Conservation (phyloP, 2,888 invertebrate species). For the Alitta virens region DNA sequence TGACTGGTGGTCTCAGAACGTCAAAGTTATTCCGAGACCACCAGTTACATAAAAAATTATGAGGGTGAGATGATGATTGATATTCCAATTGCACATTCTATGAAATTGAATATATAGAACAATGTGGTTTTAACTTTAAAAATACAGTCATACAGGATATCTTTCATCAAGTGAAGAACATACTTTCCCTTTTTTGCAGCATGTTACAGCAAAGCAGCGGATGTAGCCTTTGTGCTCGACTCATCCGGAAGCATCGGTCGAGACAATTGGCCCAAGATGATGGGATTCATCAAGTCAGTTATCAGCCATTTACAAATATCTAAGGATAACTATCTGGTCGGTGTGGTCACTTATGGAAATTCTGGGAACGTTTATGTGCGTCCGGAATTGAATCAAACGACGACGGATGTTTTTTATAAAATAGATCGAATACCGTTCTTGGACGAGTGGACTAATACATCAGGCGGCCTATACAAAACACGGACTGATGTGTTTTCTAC, state of each 20-base stretch:
- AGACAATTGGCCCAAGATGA: slow-evolving; percentile 6
- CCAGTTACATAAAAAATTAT: too few species aligned
- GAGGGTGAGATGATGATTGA: too few species aligned
- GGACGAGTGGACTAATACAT: slow-evolving; percentile 2
- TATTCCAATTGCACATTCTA: too few species aligned
- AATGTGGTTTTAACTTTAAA: too few species aligned
- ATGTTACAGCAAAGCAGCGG: not conserved
- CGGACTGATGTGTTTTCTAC: not conserved
- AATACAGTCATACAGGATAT: too few species aligned
- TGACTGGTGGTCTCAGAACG: too few species aligned
- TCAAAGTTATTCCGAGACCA: too few species aligned
- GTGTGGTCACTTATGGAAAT: slow-evolving; percentile 8
- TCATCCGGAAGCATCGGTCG: slow-evolving; percentile 5
- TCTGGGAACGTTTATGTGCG: not conserved
- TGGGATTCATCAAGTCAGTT: slow-evolving; percentile 6
- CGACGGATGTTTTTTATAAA: not conserved
- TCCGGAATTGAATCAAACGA: not conserved
- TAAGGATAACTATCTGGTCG: not conserved
- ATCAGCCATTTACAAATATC: not conserved
- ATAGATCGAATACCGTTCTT: not conserved
- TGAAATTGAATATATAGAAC: too few species aligned
- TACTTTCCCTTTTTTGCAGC: not conserved
- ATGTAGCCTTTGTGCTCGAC: slow-evolving; percentile 8
- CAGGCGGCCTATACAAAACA: not conserved
- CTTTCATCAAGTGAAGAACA: too few species aligned